Conservation (phyloP, 2,113 vertebrate species). For the Andinoacara biseriatus region DNA sequence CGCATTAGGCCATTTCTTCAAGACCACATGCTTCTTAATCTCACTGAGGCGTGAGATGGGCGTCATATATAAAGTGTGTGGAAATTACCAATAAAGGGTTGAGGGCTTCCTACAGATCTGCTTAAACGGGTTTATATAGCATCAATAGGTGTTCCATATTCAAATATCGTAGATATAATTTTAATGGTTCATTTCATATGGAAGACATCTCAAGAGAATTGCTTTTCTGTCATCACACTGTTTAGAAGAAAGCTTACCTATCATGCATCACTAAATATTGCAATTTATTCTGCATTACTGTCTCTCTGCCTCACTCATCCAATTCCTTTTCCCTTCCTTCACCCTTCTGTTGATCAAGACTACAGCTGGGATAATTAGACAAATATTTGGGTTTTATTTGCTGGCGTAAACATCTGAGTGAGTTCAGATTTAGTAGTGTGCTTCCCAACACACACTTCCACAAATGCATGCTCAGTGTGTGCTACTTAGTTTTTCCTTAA, state of each 20-base stretch:
- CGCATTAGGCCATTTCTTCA: too few relatives aligned
- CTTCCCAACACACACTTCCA: neutral
- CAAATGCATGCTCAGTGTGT: neutral
- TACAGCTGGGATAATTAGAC: constrained; percentile 10
- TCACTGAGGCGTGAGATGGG: too few relatives aligned
- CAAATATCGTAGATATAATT: neutral
- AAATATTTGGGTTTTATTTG: constrained; percentile 28
- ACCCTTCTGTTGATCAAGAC: neutral
- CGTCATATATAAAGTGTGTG: too few relatives aligned
- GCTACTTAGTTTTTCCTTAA: neutral
- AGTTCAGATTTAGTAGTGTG: neutral
- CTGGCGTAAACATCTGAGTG: constrained; percentile 10
- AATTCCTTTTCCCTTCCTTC: neutral
- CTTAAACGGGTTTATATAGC: neutral
- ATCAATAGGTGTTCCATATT: neutral
- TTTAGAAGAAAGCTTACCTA: neutral
- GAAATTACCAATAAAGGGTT: too few relatives aligned
- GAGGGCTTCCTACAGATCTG: neutral
- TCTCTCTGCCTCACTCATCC: neutral
- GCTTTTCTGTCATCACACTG: neutral
- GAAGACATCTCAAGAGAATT: neutral
- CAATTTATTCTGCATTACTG: neutral
- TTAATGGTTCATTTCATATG: neutral
- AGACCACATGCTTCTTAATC: too few relatives aligned
- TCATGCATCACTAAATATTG: neutral